Evolutionary conservation across 2,888 invertebrate species (phyloP).

Genomic region (Tiphia femorata): DNA sequence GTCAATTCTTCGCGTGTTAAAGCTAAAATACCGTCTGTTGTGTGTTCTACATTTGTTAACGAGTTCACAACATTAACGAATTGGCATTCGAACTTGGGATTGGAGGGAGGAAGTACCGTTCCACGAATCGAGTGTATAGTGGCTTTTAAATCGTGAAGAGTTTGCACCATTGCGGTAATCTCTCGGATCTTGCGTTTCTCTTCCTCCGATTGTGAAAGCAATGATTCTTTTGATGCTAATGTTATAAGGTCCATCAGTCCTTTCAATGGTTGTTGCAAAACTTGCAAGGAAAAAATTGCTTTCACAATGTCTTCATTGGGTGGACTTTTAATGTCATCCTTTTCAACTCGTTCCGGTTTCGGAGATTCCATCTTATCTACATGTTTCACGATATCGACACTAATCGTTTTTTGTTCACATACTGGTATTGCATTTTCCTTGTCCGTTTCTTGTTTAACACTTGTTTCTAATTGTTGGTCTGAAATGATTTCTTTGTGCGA

Average conservation of each 20-base stretch:
- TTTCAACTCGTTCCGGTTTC: background rate
- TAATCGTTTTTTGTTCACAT: background rate
- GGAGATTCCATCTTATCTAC: background rate
- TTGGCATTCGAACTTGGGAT: slow-evolving; percentile 12
- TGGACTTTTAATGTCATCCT: background rate
- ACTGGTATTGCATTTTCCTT: background rate
- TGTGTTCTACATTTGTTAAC: slow-evolving; percentile 18
- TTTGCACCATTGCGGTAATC: slow-evolving; percentile 34
- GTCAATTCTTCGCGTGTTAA: slow-evolving; percentile 22
- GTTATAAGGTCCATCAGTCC: slow-evolving; percentile 29
- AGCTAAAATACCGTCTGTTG: slow-evolving; percentile 18
- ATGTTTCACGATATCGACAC: background rate
- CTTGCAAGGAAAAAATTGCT: slow-evolving; percentile 16
- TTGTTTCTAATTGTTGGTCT: too few relatives aligned
- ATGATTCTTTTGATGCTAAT: slow-evolving; percentile 22
- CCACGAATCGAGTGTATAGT: slow-evolving; percentile 22
- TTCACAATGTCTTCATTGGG: slow-evolving; percentile 12
- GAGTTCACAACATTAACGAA: slow-evolving; percentile 6
- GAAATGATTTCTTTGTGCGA: too few relatives aligned
- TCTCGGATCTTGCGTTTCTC: slow-evolving; percentile 33
- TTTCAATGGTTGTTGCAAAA: slow-evolving; percentile 33
- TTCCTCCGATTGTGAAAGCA: slow-evolving; percentile 32
- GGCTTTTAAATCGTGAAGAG: slow-evolving; percentile 34
- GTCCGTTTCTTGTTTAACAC: background rate
- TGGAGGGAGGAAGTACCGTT: slow-evolving; percentile 5